Percentiles rank a stretch among this genome's conserved stretches.
Evolutionary conservation across 2,113 vertebrate species (phyloP).

Genomic region (Chiloscyllium plagiosum): DNA sequence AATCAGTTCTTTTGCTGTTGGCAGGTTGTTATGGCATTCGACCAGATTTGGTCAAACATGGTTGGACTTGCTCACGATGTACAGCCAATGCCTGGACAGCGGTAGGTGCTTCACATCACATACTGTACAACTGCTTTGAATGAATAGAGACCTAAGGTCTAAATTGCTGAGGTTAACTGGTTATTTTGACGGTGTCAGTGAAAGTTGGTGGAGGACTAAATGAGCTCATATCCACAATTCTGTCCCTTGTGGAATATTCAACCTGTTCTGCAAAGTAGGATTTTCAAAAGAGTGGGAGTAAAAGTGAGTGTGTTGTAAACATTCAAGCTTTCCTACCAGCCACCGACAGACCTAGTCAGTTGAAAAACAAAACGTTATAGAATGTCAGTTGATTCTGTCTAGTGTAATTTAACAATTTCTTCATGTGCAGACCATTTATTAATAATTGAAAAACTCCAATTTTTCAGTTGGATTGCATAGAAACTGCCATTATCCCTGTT

Average conservation of each 20-base stretch:
- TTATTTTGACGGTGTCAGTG: not conserved
- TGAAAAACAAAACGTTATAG: not conserved
- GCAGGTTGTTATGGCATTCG: conserved; percentile 88
- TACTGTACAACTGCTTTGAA: not conserved
- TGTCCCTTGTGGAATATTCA: not conserved
- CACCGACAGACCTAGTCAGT: not conserved
- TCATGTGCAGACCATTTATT: not conserved
- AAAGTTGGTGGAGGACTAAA: too few relatives aligned
- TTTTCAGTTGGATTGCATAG: not conserved
- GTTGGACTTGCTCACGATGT: conserved; percentile 86
- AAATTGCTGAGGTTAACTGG: not conserved
- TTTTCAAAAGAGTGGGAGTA: not conserved
- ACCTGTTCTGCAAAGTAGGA: not conserved
- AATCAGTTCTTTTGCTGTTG: not conserved
- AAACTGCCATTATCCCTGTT: not conserved
- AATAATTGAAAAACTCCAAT: not conserved
- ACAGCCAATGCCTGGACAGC: conserved; percentile 68
- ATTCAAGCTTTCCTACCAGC: not conserved
- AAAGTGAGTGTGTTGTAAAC: not conserved
- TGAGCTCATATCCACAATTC: not conserved
- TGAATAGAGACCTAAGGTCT: not conserved
- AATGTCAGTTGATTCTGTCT: not conserved
- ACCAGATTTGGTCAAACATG: conserved; percentile 64
- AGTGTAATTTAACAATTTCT: not conserved
- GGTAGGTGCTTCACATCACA: conserved; percentile 56